Evolutionary conservation across 2,113 vertebrate species (phyloP), one percentile per base, ranked within the genome.

Genomic region (Cyprinus carpio): DNA sequence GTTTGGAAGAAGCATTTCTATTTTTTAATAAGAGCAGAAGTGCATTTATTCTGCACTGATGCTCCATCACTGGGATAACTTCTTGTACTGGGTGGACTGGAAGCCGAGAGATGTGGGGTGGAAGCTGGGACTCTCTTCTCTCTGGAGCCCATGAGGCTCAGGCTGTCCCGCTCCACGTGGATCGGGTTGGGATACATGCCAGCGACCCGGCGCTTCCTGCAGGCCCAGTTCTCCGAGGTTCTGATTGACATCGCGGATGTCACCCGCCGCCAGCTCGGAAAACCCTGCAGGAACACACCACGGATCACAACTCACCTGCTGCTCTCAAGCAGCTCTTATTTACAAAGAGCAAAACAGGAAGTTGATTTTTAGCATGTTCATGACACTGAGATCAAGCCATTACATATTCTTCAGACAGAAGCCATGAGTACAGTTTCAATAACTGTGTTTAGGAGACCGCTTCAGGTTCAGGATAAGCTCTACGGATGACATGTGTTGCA

Each of bases 221-320:
- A 99, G 2, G 97, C 95, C 98, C 97, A 99, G 91, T 99, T 99
- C 79, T 99, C 98, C 0, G 97, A 98, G n/a, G 87, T 99, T 98
- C 83, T 93, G 86, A 86, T 99, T 99, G 82, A 98, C 95, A 43
- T 97, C 96, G 20, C 96, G 95, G 88, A 98, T 99, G 87, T 98
- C 97, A n/a, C 0, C 95, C 94, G 80, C 94, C 94, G 27, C 97
- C 98, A 74, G 95, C 95, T 83, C 96, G 95, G 87, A 99, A 90
- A 99, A 99, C 91, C 97, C 98, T 99, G 86, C 51, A 31, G 18
- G 4, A 13, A 31, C 40, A 11, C 9, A 40, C 71, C 0, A 29
- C n/a, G n/a, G 8, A 25, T 91, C 25, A 16, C 27, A 29, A 4
- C 27, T 25, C 60, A 6, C 7, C 37, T 37, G 37, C 5, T 7